A percentile compares a stretch with the other conserved stretches of the same genome.
phyloP scores from a whole-genome alignment of 30 jellyfish, hydroid and myxozoan species.

The Aurelia aurita complex sp. Pacific region DNA sequence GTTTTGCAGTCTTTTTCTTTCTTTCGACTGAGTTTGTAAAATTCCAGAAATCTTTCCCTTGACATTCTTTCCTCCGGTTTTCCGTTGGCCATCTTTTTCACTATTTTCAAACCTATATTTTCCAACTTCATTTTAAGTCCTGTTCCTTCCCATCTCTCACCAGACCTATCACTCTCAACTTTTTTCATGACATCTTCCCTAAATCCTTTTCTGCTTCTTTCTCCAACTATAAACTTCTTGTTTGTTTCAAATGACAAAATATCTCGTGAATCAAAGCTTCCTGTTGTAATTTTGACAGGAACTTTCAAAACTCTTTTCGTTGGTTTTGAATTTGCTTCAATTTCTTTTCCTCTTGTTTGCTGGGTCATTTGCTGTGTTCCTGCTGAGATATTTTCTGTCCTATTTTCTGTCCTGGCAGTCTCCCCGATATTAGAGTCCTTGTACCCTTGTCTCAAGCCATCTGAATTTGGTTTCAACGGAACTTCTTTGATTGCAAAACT shows the following conservation, averaged over 20 bases:
- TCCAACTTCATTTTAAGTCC: no score
- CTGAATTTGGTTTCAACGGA: background rate
- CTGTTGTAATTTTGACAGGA: conserved; percentile 41
- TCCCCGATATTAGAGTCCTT: no score
- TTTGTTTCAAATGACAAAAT: conserved; percentile 20
- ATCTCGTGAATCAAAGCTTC: conserved; percentile 40
- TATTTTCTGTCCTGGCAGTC: no score
- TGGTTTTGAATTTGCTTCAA: background rate
- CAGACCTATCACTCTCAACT: no score
- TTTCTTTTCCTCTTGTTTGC: background rate
- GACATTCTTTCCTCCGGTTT: no score
- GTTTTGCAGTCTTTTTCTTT: background rate
- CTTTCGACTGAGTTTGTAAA: no score
- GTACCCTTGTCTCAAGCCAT: background rate
- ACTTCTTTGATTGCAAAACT: background rate
- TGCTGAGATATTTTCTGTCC: background rate
- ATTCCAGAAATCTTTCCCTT: no score
- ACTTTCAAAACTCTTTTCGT: background rate
- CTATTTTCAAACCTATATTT: no score
- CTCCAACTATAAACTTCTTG: background rate
- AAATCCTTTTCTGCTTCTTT: background rate
- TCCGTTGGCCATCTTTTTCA: no score
- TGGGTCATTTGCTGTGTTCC: background rate
- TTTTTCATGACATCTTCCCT: background rate
- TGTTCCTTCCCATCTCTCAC: no score